phyloP scores from a whole-genome alignment of 2,797 vertebrate species.

The Choloepus didactylus region DNA sequence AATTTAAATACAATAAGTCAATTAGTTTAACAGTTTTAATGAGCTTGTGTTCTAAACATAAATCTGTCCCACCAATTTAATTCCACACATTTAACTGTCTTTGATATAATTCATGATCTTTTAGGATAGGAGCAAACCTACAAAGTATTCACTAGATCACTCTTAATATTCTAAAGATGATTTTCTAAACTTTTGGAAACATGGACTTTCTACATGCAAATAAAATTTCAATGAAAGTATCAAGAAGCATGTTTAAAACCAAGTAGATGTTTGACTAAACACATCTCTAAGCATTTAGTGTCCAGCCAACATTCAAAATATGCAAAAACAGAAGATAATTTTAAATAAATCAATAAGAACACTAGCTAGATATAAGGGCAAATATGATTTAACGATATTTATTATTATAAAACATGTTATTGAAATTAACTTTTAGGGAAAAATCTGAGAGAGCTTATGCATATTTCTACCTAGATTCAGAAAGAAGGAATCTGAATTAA shows the following conservation, averaged over 20 bases:
- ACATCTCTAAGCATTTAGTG: background rate
- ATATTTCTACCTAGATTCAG: background rate
- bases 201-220: background rate
- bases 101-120: background rate
- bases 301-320: background rate
- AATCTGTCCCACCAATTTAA: background rate
- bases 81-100: background rate
- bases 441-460: background rate
- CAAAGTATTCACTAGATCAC: background rate
- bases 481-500: background rate
- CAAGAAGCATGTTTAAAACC: background rate
- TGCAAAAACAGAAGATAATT: slow-evolving; percentile 40
- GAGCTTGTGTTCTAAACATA: background rate
- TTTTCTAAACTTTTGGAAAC: background rate
- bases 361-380: background rate
- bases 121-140: background rate
- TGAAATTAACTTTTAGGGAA: background rate
- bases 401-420: background rate
- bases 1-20: slow-evolving; percentile 3
- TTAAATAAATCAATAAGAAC: background rate
- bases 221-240: background rate
- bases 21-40: background rate
- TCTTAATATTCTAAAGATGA: background rate
- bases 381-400: background rate
- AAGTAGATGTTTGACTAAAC: background rate